Base-by-base conservation (phyloP, 2,113 vertebrate species). In the Salminus brasiliensis region DNA sequence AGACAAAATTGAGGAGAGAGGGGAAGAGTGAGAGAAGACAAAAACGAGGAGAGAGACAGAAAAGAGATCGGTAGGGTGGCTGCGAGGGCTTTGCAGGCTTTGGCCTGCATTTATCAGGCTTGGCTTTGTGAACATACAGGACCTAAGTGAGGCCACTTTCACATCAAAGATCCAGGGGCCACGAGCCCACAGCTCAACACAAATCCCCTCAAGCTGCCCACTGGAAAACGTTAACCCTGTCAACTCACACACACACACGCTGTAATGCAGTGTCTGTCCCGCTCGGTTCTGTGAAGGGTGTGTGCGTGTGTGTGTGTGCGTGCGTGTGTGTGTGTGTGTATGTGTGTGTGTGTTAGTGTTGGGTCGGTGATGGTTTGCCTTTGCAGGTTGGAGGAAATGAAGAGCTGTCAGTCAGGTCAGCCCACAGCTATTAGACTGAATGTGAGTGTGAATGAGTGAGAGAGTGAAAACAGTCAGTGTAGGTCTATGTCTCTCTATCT, bases 191-290 rank as follows among this genome's bases (percentile, higher is more conserved):
- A 65, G 77, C 79, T 70, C 67, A 72, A 39, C 43, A 55, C 73
- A 60, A 49, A 30, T 16, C 13, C 25, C 49, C 52, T 60, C 6
- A 18, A 34, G 47, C 83, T 68, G 59, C 71, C 53, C 34, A 83
- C 79, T 85, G 85, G 81, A 85, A 86, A 86, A 84, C 74, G 66
- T 88, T 86, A 82, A 78, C 83, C 79, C 80, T 80, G 29, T 53
- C 34, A 4, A 18, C 74, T 68, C 74, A 70, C 57, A 77, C 57
- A 39, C 81, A 65, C 55, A 32, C 70, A 57, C 27, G 49, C 52
- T 32, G 68, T 49, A 68, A 70, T 69, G 32, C 63, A 62, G 66
- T n/a, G n/a, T n/a, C n/a, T n/a, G n/a, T 73, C 59, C 39, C 30
- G 43, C 76, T 67, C n/a, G n/a, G n/a, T n/a, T n/a, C n/a, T n/a